A percentile compares a stretch with the other conserved stretches of the same genome.
These are phyloP conservation scores for Eremophila alpestris DNA, from an alignment of 2,797 vertebrate genomes.

Conservation along the genomic window DNA sequence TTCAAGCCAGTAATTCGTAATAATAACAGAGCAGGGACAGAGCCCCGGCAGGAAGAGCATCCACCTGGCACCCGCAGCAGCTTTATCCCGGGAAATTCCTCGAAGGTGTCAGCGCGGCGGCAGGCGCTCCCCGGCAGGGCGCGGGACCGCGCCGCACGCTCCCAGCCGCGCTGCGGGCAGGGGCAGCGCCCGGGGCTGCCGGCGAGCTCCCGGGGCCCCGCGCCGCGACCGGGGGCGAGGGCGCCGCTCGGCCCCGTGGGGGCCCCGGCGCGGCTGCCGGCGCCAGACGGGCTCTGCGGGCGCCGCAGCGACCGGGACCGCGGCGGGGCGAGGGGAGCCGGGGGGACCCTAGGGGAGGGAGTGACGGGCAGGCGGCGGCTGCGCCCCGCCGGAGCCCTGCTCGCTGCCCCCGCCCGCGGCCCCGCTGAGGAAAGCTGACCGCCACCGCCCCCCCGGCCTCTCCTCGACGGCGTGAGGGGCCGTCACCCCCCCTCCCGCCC, in stretches of 20 bases:
- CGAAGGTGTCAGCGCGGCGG: not conserved
- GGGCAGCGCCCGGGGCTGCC: not conserved
- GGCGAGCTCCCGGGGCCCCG: not conserved
- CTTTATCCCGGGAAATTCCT: not conserved
- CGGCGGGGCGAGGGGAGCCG: not conserved
- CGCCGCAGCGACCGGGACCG: not conserved
- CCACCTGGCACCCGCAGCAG: not conserved
- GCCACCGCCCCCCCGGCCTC: not conserved
- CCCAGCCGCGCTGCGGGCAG: not conserved
- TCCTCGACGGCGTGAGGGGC: not conserved
- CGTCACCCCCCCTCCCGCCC: not conserved
- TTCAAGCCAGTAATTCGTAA: not conserved
- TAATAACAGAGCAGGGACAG: not conserved
- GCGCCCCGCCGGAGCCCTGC: not conserved
- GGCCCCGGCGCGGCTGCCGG: not conserved
- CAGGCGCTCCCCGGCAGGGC: not conserved
- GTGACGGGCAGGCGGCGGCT: not conserved
- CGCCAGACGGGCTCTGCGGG: not conserved
- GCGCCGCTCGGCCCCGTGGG: not conserved
- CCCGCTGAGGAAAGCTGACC: not conserved
- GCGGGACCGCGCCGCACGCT: not conserved
- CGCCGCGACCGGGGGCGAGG: not conserved
- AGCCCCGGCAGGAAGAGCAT: not conserved
- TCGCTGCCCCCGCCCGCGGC: not conserved
- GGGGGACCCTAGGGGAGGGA: not conserved